These are phyloP conservation scores for Heliconius sara DNA, from an alignment of 2,888 invertebrate genomes.

Conservation along the genomic window DNA sequence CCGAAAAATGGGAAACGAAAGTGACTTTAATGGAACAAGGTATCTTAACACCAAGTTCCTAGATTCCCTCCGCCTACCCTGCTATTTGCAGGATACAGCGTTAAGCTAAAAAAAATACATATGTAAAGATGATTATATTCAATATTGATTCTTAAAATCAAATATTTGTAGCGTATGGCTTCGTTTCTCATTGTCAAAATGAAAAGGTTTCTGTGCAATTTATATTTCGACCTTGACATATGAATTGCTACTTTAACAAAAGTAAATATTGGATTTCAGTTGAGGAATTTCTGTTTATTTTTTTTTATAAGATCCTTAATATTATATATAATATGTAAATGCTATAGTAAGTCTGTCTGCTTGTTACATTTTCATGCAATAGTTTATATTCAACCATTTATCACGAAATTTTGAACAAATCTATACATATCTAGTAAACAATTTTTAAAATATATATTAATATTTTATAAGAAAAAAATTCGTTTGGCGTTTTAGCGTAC, in stretches of 20 bases:
- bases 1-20: too few species aligned
- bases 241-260: background rate
- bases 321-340: background rate
- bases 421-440: too few species aligned
- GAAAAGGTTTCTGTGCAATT: background rate
- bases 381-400: too few species aligned
- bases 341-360: background rate
- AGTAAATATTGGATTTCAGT: background rate
- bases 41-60: too few species aligned
- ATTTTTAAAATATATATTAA: too few species aligned
- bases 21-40: too few species aligned
- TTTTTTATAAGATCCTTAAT: background rate
- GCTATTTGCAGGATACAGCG: too few species aligned
- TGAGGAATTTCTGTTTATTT: background rate
- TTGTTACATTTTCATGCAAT: background rate
- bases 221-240: constrained; percentile 1
- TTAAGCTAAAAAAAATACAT: background rate
- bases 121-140: background rate
- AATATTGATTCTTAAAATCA: background rate
- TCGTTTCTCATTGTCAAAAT: background rate
- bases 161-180: background rate
- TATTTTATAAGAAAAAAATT: too few species aligned
- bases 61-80: too few species aligned
- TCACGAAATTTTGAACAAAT: background rate
- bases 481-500: too few species aligned